phyloP scores from a whole-genome alignment of 1,140 invertebrate species.

The Trichonephila clavata region DNA sequence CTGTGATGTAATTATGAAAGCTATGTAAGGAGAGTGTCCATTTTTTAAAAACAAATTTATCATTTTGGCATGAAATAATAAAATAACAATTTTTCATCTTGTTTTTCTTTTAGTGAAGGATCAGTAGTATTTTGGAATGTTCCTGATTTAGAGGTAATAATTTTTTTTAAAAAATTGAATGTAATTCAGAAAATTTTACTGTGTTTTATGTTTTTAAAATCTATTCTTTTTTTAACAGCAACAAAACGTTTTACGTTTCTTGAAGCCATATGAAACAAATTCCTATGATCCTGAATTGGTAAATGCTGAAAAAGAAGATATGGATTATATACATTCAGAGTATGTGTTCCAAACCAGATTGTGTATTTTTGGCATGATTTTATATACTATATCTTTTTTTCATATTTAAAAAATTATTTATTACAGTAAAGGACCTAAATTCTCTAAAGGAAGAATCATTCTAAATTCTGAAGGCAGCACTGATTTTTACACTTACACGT shows the following conservation, averaged over 20 bases:
- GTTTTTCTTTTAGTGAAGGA: slow-evolving; percentile 86
- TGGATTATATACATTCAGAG: slow-evolving; percentile 89
- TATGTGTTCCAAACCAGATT: slow-evolving; percentile 79
- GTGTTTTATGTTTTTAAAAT: neutral
- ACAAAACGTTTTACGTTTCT: slow-evolving; percentile 88
- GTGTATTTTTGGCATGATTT: neutral
- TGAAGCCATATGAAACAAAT: slow-evolving; percentile 82
- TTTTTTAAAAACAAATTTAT: too few species aligned
- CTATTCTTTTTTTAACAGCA: slow-evolving; percentile 79
- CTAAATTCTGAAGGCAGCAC: slow-evolving; percentile 79
- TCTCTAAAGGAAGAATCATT: slow-evolving; percentile 80
- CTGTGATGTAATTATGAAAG: too few species aligned
- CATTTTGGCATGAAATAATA: too few species aligned
- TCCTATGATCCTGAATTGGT: slow-evolving; percentile 87
- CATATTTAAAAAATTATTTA: neutral
- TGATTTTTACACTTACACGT: slow-evolving; percentile 88
- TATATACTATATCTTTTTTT: neutral
- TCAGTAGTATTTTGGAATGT: slow-evolving; percentile 97
- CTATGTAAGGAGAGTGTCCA: too few species aligned
- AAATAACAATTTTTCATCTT: neutral
- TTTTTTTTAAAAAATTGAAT: neutral
- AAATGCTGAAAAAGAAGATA: slow-evolving; percentile 89
- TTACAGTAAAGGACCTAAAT: slow-evolving; percentile 79
- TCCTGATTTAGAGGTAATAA: slow-evolving; percentile 86
- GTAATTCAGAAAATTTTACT: neutral